These are phyloP conservation scores for Meandrusa payeni DNA, from an alignment of 2,888 invertebrate species.

Conservation along the genomic window DNA sequence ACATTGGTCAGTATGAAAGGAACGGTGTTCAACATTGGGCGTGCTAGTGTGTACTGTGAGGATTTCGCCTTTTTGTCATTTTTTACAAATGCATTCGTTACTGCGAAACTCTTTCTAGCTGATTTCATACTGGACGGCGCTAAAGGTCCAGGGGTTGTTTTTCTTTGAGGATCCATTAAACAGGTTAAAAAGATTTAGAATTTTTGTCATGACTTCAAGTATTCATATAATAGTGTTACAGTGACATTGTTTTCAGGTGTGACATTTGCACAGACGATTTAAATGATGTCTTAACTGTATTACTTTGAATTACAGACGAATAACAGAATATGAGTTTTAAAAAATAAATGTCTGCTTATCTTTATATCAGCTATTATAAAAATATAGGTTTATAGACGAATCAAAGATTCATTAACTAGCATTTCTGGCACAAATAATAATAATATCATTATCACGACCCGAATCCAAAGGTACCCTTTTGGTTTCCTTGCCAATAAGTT, in stretches of 20 bases:
- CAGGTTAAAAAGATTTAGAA: slow-evolving; percentile 11
- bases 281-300: too few relatives aligned
- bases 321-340: too few relatives aligned
- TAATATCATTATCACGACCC: too few relatives aligned
- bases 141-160: slow-evolving; percentile 54
- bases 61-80: slow-evolving; percentile 34
- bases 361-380: too few relatives aligned
- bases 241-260: slow-evolving; percentile 12
- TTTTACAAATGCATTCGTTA: slow-evolving; percentile 41
- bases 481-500: too few relatives aligned
- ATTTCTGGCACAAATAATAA: too few relatives aligned
- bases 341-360: too few relatives aligned
- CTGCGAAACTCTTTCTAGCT: slow-evolving; percentile 52
- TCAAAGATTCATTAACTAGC: too few relatives aligned
- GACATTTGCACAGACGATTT: slow-evolving; percentile 16
- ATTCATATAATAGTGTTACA: slow-evolving; percentile 14
- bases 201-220: slow-evolving; percentile 16
- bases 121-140: slow-evolving; percentile 46
- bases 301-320: too few relatives aligned
- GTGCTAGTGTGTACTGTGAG: slow-evolving; percentile 59
- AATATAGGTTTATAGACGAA: too few relatives aligned
- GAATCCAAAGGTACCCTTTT: too few relatives aligned
- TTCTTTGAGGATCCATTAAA: slow-evolving; percentile 60
- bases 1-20: slow-evolving; percentile 50
- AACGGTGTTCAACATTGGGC: slow-evolving; percentile 53